A percentile compares a stretch with the other conserved stretches of the same genome.
Evolutionary conservation across 2,113 vertebrate genomes (phyloP).

Genomic region (Dascyllus trimaculatus): DNA sequence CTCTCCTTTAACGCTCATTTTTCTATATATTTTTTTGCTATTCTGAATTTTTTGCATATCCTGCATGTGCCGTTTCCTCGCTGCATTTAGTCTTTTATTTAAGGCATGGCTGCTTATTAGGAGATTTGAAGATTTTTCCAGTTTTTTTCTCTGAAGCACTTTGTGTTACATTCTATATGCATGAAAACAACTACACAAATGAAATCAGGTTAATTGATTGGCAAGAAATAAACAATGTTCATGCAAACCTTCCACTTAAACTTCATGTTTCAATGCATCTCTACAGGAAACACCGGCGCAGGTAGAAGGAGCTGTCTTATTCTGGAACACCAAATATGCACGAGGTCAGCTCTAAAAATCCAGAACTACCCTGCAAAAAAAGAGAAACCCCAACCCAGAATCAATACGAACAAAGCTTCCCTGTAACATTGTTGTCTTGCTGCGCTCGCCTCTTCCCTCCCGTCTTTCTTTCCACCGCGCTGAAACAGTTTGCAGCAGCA

Average conservation of each 20-base stretch:
- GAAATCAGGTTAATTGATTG: too few species aligned
- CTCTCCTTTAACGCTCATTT: too few species aligned
- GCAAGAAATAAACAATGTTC: neutral
- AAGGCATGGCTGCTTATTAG: too few species aligned
- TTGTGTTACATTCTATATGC: too few species aligned
- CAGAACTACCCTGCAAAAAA: slow-evolving; percentile 2
- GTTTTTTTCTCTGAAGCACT: too few species aligned
- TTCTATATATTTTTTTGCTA: too few species aligned
- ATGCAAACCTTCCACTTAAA: neutral
- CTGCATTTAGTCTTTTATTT: too few species aligned
- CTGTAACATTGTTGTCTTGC: slow-evolving; percentile 2
- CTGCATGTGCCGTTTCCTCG: too few species aligned
- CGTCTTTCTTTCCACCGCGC: neutral
- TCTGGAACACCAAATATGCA: slow-evolving; percentile 21
- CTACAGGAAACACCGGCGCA: neutral
- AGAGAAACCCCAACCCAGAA: neutral
- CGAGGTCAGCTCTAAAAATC: slow-evolving; percentile 37
- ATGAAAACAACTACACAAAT: too few species aligned
- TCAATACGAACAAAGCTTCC: slow-evolving; percentile 18
- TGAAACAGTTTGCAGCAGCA: slow-evolving; percentile 15
- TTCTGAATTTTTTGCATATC: too few species aligned
- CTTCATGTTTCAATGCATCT: neutral
- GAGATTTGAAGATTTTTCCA: too few species aligned
- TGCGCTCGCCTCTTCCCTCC: slow-evolving; percentile 5
- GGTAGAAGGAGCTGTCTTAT: neutral